These are phyloP conservation scores for Neopelma chrysocephalum DNA, from an alignment of 2,797 vertebrate genomes.

Conservation along the genomic window DNA sequence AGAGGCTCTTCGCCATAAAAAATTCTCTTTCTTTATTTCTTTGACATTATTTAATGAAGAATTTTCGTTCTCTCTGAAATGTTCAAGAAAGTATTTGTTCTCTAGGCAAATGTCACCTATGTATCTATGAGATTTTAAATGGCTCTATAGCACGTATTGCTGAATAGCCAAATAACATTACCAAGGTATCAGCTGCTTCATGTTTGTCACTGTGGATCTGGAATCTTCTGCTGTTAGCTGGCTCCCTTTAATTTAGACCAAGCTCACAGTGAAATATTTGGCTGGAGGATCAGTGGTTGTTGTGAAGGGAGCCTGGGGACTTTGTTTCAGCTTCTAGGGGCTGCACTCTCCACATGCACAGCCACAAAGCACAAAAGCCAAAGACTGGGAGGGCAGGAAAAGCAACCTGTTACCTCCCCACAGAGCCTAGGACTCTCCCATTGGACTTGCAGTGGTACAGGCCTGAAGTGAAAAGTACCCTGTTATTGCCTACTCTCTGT, in stretches of 20 bases:
- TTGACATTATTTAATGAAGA: neutral
- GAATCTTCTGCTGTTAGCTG: neutral
- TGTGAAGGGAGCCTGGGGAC: neutral
- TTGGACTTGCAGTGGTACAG: neutral
- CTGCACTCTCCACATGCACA: rapidly evolving
- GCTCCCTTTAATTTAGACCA: neutral
- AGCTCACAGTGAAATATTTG: neutral
- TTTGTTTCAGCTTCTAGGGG: neutral
- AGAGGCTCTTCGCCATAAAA: neutral
- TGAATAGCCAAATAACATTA: neutral
- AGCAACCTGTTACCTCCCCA: neutral
- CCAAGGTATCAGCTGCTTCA: neutral
- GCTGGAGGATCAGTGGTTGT: neutral
- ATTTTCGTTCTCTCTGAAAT: neutral
- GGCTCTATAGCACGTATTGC: neutral
- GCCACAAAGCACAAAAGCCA: neutral
- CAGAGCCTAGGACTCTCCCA: neutral
- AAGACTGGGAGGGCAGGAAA: neutral
- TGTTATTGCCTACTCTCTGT: neutral
- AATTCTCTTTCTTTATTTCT: neutral
- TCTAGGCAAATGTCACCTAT: neutral
- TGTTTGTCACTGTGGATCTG: neutral
- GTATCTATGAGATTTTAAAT: neutral
- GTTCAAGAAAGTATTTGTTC: neutral
- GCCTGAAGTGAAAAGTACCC: neutral